Base-by-base conservation (phyloP, 2,888 invertebrate genomes). In the Charanyca ferruginea region DNA sequence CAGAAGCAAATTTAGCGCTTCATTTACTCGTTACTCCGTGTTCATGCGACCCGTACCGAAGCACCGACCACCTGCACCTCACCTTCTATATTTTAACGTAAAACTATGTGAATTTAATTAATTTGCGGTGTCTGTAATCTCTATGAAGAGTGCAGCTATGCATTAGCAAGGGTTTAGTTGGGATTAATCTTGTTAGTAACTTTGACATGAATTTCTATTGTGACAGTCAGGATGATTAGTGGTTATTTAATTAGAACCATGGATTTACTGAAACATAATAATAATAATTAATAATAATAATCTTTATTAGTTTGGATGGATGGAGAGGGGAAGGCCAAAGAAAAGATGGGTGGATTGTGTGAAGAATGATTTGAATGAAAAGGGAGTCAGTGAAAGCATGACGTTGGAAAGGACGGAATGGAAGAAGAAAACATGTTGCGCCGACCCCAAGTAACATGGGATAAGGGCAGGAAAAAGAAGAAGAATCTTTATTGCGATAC, bases 61-160 rank as follows among this genome's bases (percentile, higher is more conserved):
- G 52, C 25, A 9, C 32, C 65, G 20, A 25, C 44, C 71, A 79
- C 71, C 71, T 75, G 70, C 66, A 66, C 68, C 62, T 51, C 25
- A 44, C 38, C 44, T 48, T 20, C 70, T 62, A 66, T 54, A 77
- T 65, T 77, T 77, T 60, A 69, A 47, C 52, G 18, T 58, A 48
- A 73, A 77, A 59, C 55, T 69, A 68, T 68, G 66, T 35, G 73
- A 62, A 55, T 80, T 73, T 80, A 77, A 80, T 73, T 77, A 78
- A 76, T 80, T 73, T 66, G 54, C 42, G 60, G 60, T 58, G 51
- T 57, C 22, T 61, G 42, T 76, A 68, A 73, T 78, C 74, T 73
- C 45, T 65, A 45, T 62, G 59, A 65, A 62, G 49, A 76, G 58
- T 76, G 70, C 65, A 59, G 60, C 71, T 66, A 55, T 71, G 51